Percentiles rank a stretch among this genome's conserved stretches.
Conservation (phyloP, 2,113 vertebrate species). For the Oostethus manadensis region DNA sequence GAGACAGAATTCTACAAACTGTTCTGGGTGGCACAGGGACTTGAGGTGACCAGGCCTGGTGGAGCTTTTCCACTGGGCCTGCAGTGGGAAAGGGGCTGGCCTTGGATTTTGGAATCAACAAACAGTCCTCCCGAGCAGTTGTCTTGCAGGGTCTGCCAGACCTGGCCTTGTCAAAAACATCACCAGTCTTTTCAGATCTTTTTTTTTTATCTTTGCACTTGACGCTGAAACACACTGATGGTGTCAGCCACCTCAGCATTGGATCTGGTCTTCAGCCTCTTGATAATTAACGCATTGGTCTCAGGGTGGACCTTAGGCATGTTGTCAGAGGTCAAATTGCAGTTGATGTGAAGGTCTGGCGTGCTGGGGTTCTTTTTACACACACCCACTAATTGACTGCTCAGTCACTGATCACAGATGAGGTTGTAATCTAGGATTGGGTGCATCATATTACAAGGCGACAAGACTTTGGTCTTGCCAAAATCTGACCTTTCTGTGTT, state of each 20-base stretch:
- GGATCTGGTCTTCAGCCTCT: background rate
- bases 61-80: too few relatives aligned
- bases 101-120: background rate
- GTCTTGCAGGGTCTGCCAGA: background rate
- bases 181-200: background rate
- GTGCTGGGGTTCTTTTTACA: too few relatives aligned
- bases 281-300: background rate
- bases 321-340: slow-evolving; percentile 1
- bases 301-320: background rate
- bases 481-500: too few relatives aligned
- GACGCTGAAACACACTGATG: background rate
- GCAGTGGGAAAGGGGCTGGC: background rate
- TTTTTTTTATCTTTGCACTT: background rate
- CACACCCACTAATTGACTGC: too few relatives aligned
- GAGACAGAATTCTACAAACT: too few relatives aligned
- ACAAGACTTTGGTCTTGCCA: too few relatives aligned
- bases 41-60: background rate
- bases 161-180: background rate
- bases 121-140: background rate
- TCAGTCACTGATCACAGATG: too few relatives aligned
- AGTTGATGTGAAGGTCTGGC: too few relatives aligned
- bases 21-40: too few relatives aligned
- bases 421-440: too few relatives aligned
- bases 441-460: too few relatives aligned
- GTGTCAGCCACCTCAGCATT: too few relatives aligned